Evolutionary conservation across 2,113 vertebrate species (phyloP).

Genomic region (Furnarius figulus): DNA sequence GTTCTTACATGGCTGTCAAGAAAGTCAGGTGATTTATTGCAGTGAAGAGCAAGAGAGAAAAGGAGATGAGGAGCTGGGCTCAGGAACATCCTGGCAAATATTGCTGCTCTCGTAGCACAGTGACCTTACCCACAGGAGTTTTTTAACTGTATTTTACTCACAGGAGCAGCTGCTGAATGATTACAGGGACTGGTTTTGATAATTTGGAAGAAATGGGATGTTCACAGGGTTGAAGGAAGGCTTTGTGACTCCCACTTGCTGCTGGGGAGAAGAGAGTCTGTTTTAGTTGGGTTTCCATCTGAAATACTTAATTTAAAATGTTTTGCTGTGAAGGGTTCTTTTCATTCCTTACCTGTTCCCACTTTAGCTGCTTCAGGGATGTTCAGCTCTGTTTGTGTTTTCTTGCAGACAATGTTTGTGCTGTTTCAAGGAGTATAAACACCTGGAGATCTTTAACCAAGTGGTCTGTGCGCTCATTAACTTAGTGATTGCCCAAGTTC

Average conservation of each 20-base stretch:
- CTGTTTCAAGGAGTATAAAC: constrained; percentile 99
- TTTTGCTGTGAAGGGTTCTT: not conserved
- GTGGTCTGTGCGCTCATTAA: constrained; percentile 98
- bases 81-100: not conserved
- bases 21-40: not conserved
- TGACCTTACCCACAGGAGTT: not conserved
- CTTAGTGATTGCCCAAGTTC: constrained; percentile 95
- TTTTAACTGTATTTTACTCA: not conserved
- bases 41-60: not conserved
- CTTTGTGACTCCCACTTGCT: not conserved
- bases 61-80: not conserved
- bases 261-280: not conserved
- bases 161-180: not conserved
- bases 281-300: not conserved
- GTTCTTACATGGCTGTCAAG: not conserved
- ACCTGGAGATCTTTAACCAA: constrained; percentile 99
- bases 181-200: not conserved
- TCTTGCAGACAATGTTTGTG: constrained; percentile 94
- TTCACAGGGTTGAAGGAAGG: not conserved
- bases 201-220: not conserved
- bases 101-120: not conserved
- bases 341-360: not conserved
- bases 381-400: constrained; percentile 16
- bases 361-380: not conserved
- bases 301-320: not conserved